Evolutionary conservation across 1,140 invertebrate genomes (phyloP), one percentile per base, ranked within the genome.

Genomic region (Drosophila littoralis): DNA sequence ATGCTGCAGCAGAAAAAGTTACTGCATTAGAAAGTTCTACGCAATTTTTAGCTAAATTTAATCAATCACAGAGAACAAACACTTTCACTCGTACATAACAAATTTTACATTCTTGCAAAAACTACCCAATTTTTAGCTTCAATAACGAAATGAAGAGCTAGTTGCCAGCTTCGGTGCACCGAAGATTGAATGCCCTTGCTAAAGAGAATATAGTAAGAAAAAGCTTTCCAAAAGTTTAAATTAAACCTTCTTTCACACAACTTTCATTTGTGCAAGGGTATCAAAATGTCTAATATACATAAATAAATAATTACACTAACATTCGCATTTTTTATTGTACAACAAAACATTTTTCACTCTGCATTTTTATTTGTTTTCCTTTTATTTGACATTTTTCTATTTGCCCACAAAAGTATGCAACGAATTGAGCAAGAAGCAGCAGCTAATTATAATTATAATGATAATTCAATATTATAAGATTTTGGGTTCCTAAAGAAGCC

Each of bases 401-500:
- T 22, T 59, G 55, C 70, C 55, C 70, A 12, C 40, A 68, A 67
- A 73, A 67, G 70, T 57, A 58, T 52, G 72, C 66, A 70, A 75
- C 51, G 55, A 36, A 35, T 67, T 58, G 17, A 28, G 61, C 17
- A 54, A 45, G 17, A n/a, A 32, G 45, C 10, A 10, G 35, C 35
- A 60, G 35, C 13, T n/a, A 52, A 22, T 35, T 6, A 36, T 36
- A 32, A 45, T 45, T 43, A 40, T 17, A 9, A 66, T 70, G 58
- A 70, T 59, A 64, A 72, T 63, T 17, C 17, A 35, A 50, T 63
- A 68, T 71, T 67, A 61, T 69, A 73, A 72, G 59, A 77, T 83
- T 88, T 86, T 86, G 61, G 75, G 79, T 86, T 86, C 83, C 83
- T 86, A 86, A 82, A 58, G 43, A 60, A 67, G 72, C 61, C 71